phyloP scores from a whole-genome alignment of 2,113 vertebrate genomes.

The Phalacrocorax pelagicus region DNA sequence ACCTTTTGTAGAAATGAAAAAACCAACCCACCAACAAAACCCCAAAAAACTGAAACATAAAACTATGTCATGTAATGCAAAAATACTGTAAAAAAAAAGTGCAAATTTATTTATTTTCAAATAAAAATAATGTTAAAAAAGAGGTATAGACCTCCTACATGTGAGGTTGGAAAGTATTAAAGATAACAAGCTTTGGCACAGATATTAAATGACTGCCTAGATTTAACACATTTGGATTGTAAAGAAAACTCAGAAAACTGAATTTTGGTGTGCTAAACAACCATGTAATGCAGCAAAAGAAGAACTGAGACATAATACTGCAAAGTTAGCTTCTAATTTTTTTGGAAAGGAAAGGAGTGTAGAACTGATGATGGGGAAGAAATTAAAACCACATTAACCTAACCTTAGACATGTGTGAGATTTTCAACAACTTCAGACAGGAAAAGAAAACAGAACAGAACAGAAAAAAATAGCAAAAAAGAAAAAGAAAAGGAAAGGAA shows the following conservation, averaged over 20 bases:
- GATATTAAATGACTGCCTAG: background rate
- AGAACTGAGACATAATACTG: background rate
- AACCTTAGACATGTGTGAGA: accelerated
- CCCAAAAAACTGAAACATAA: background rate
- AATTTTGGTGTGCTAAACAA: background rate
- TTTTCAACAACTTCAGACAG: background rate
- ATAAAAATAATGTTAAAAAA: background rate
- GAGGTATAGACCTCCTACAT: background rate
- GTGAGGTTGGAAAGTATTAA: background rate
- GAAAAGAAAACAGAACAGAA: background rate
- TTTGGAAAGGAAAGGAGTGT: background rate
- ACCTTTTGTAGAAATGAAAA: background rate
- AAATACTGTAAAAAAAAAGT: background rate
- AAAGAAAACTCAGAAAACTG: background rate
- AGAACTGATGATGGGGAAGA: background rate
- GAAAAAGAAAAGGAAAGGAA: background rate
- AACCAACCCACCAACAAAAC: background rate
- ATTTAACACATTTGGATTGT: background rate
- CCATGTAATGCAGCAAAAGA: background rate
- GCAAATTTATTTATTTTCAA: background rate
- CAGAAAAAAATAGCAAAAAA: background rate
- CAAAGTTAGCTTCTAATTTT: background rate
- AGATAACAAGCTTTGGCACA: background rate
- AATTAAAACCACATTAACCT: background rate
- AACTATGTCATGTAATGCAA: background rate